Evolutionary conservation across 2,797 vertebrate genomes (phyloP).

Genomic region (Pipistrellus nathusii): DNA sequence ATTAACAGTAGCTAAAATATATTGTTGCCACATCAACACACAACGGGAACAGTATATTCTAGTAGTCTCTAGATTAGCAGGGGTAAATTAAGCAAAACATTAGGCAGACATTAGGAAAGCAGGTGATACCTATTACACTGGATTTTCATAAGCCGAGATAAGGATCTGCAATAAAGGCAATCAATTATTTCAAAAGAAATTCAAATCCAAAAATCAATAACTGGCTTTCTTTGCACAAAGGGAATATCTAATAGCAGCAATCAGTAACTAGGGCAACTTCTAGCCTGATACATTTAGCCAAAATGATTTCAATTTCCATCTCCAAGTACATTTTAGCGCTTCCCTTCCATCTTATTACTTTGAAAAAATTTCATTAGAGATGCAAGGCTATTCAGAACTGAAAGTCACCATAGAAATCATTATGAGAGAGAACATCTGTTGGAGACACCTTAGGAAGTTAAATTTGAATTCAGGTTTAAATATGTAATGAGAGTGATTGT

Average conservation of each 20-base stretch:
- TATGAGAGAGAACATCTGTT: constrained; percentile 57
- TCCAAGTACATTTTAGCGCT: constrained; percentile 45
- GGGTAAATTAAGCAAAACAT: constrained; percentile 53
- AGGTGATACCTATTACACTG: constrained; percentile 32
- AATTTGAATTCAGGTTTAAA: constrained; percentile 68
- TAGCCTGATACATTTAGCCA: constrained; percentile 60
- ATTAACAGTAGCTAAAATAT: constrained; percentile 37
- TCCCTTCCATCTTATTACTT: constrained; percentile 67
- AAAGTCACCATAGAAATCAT: constrained; percentile 66
- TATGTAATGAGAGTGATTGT: constrained; percentile 41
- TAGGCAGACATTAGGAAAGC: constrained; percentile 26
- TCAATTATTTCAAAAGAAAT: constrained; percentile 74
- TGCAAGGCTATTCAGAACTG: constrained; percentile 56
- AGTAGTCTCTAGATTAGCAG: constrained; percentile 36
- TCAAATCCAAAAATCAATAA: constrained; percentile 76
- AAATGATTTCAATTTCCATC: constrained; percentile 70
- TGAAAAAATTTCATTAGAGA: constrained; percentile 67
- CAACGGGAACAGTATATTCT: not conserved
- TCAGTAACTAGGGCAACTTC: constrained; percentile 69
- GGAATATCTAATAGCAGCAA: constrained; percentile 63
- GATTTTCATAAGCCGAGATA: constrained; percentile 65
- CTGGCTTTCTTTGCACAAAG: constrained; percentile 30
- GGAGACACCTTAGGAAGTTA: constrained; percentile 46
- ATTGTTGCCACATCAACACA: not conserved
- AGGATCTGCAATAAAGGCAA: constrained; percentile 49